Evolutionary conservation across 2,113 vertebrate species (phyloP).

Genomic region (Saccopteryx leptura): DNA sequence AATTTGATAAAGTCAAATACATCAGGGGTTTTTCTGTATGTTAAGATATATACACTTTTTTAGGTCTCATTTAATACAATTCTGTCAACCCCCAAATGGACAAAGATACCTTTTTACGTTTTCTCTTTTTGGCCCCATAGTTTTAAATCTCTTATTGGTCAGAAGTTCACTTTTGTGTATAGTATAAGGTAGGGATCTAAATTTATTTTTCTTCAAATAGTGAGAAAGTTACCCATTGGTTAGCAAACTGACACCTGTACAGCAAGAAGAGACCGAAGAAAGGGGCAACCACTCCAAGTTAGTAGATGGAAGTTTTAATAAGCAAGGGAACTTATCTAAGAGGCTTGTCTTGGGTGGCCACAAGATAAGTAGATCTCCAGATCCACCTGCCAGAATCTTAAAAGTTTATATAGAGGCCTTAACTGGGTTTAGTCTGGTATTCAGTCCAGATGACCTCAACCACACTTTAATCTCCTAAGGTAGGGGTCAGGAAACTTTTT

Average conservation of each 20-base stretch:
- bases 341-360: not conserved
- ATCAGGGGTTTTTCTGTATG: not conserved
- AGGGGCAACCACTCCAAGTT: not conserved
- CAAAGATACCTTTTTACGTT: not conserved
- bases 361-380: not conserved
- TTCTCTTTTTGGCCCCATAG: not conserved
- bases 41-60: not conserved
- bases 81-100: not conserved
- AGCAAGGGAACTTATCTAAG: not conserved
- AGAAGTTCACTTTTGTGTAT: not conserved
- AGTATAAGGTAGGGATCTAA: not conserved
- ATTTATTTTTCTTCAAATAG: slow-evolving; percentile 40
- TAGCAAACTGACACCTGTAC: not conserved
- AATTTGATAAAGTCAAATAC: slow-evolving; percentile 13
- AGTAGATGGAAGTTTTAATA: not conserved
- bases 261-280: not conserved
- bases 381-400: not conserved
- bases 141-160: slow-evolving; percentile 20
- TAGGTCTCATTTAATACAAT: slow-evolving; percentile 16
- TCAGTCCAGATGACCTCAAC: not conserved
- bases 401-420: not conserved
- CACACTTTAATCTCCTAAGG: not conserved
- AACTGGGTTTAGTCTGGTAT: not conserved
- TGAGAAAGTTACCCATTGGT: not conserved
- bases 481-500: too few relatives aligned